A percentile compares a stretch with the other conserved stretches of the same genome.
phyloP scores from a whole-genome alignment of 2,888 invertebrate genomes.

The Dorcus hopei region DNA sequence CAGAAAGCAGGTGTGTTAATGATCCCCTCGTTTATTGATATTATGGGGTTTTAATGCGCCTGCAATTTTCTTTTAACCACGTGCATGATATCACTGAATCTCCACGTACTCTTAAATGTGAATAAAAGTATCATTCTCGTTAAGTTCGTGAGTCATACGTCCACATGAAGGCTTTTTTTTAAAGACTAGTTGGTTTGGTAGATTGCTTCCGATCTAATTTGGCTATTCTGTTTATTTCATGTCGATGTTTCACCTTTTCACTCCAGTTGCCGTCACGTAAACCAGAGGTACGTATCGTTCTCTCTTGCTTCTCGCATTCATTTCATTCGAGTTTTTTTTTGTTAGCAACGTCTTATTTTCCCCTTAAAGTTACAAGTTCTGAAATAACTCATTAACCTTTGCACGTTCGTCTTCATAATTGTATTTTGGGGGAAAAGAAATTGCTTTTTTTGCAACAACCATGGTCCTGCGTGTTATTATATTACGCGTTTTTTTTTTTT shows the following conservation, averaged over 20 bases:
- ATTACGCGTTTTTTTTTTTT: not conserved
- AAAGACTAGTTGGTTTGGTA: constrained; percentile 26
- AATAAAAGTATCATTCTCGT: too few relatives aligned
- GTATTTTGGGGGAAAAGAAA: too few relatives aligned
- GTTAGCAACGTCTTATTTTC: not conserved
- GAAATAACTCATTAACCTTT: not conserved
- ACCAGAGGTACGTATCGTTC: constrained; percentile 75
- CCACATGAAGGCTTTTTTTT: not conserved
- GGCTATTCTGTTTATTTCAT: constrained; percentile 57
- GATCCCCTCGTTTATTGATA: not conserved
- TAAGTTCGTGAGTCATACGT: too few relatives aligned
- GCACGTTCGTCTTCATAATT: too few relatives aligned
- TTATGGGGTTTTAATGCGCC: not conserved
- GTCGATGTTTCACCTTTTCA: constrained; percentile 52
- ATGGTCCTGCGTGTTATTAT: not conserved
- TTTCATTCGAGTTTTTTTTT: not conserved
- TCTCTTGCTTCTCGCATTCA: not conserved
- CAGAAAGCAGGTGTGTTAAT: not conserved
- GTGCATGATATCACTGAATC: too few relatives aligned
- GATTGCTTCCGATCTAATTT: constrained; percentile 49
- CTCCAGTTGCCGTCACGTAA: constrained; percentile 80
- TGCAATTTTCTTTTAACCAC: too few relatives aligned
- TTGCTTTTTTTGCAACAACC: too few relatives aligned
- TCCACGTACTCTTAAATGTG: too few relatives aligned
- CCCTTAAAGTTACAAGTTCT: not conserved